phyloP scores from a whole-genome alignment of 2,888 invertebrate species.

The Carcina quercana region DNA sequence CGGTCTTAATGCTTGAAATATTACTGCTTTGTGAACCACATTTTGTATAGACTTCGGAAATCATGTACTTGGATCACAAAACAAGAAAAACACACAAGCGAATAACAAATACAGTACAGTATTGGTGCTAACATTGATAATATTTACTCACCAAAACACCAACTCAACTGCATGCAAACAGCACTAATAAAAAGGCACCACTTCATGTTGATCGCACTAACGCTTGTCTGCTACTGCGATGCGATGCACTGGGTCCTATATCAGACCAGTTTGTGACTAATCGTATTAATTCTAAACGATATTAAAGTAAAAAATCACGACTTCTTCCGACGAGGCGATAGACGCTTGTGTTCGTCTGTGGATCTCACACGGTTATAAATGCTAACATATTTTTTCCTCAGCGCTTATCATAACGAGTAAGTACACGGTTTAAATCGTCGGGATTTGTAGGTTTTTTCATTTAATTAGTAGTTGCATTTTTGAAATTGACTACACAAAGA shows the following conservation, averaged over 20 bases:
- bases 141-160: constrained; percentile 33
- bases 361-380: constrained; percentile 2
- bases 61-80: too few species aligned
- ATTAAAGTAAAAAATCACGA: too few species aligned
- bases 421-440: too few species aligned
- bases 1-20: too few species aligned
- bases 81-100: too few species aligned
- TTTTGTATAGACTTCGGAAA: too few species aligned
- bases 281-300: neutral
- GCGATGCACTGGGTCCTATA: constrained; percentile 4
- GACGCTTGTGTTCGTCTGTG: neutral
- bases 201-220: constrained; percentile 34
- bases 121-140: too few species aligned
- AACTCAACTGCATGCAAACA: constrained; percentile 30
- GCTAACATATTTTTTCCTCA: neutral
- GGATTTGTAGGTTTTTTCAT: too few species aligned
- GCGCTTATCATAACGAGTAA: constrained; percentile 5
- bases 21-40: too few species aligned
- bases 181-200: constrained; percentile 33
- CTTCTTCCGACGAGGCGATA: neutral
- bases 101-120: too few species aligned
- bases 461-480: too few species aligned
- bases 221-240: constrained; percentile 20
- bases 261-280: neutral
- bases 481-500: too few species aligned